phyloP scores from a whole-genome alignment of 2,797 vertebrate species.

The Epinephelus malabaricus region DNA sequence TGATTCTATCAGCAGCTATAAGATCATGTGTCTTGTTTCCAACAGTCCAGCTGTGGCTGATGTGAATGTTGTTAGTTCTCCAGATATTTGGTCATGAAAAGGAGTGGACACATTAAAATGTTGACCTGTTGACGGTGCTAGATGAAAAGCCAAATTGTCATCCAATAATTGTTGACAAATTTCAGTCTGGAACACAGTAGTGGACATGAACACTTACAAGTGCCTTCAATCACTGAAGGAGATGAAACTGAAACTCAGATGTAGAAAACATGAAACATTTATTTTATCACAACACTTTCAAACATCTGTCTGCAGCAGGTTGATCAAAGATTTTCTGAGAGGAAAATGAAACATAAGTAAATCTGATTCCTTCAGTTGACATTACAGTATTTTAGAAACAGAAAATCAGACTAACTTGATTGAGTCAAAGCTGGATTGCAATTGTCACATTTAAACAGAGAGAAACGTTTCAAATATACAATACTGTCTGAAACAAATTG shows the following conservation, averaged over 20 bases:
- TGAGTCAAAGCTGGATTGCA: not conserved
- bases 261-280: slow-evolving; percentile 26
- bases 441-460: not conserved
- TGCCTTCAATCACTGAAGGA: not conserved
- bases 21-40: no score
- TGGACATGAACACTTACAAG: not conserved
- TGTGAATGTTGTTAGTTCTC: no score
- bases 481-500: not conserved
- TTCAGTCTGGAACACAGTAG: no score
- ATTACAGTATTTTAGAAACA: not conserved
- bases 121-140: no score
- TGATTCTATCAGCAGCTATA: not conserved
- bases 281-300: slow-evolving; percentile 7
- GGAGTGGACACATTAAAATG: no score
- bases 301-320: not conserved
- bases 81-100: no score
- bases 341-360: not conserved
- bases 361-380: not conserved
- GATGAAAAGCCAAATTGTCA: no score
- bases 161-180: no score
- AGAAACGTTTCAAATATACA: not conserved
- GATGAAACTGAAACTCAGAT: not conserved
- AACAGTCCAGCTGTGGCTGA: no score
- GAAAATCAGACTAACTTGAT: not conserved
- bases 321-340: not conserved